phyloP scores from a whole-genome alignment of 1,140 invertebrate species.

The Aphelinus certus region DNA sequence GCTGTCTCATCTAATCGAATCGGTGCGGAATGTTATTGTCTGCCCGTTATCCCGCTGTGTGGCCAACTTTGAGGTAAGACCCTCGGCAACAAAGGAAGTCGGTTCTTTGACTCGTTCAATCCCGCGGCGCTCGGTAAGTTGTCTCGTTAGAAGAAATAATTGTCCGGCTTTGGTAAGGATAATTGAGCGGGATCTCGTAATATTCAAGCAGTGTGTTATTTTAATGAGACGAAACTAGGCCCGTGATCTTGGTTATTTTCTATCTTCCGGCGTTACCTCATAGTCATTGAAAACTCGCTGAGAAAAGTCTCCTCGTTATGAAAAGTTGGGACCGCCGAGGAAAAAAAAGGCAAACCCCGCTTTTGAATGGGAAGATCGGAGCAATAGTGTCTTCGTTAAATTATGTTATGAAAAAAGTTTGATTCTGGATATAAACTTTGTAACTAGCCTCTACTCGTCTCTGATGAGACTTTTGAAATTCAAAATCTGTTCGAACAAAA shows the following conservation, averaged over 20 bases:
- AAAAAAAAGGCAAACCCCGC: too few species aligned
- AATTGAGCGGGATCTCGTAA: background rate
- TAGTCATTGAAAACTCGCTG: constrained; percentile 10
- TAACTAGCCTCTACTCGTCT: background rate
- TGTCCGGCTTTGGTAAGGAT: background rate
- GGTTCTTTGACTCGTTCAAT: too few species aligned
- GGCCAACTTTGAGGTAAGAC: too few species aligned
- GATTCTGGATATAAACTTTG: constrained; percentile 9
- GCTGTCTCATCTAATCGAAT: too few species aligned
- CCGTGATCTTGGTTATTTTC: background rate
- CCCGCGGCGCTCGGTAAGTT: background rate
- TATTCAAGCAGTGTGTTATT: constrained; percentile 1
- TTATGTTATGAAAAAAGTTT: constrained; percentile 29
- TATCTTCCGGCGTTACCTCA: background rate
- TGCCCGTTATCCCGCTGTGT: too few species aligned
- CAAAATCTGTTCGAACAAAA: background rate
- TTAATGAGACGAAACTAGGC: constrained; percentile 6
- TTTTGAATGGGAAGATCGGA: constrained; percentile 6
- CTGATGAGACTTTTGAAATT: background rate
- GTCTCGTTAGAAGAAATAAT: constrained; percentile 10
- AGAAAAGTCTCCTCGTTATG: constrained; percentile 32
- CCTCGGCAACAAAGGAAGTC: too few species aligned
- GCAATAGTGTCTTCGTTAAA: constrained; percentile 19
- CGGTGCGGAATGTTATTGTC: too few species aligned
- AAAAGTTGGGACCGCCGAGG: constrained; percentile 2